Evolutionary conservation across 2,888 invertebrate species (phyloP).

Genomic region (Acrobasis suavella): DNA sequence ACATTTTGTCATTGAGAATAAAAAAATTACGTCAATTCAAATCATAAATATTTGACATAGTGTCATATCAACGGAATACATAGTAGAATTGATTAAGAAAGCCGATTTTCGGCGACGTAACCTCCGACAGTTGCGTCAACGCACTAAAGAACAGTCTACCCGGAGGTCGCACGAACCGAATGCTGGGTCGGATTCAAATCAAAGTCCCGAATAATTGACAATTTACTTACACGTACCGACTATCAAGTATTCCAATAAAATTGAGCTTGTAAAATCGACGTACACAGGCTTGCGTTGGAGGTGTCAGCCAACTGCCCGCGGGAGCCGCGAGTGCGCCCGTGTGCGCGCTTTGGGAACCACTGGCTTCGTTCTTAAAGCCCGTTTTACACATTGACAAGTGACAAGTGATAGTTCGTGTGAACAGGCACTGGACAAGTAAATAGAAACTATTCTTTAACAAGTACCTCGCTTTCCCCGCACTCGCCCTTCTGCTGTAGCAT

Average conservation of each 20-base stretch:
- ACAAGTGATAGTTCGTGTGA: no score
- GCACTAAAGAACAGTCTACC: constrained; percentile 27
- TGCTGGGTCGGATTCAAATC: constrained; percentile 33
- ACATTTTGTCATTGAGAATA: no score
- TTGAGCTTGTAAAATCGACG: constrained; percentile 79
- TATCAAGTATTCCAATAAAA: constrained; percentile 71
- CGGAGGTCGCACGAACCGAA: constrained; percentile 45
- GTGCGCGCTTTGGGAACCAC: not conserved
- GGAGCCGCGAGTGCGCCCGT: constrained; percentile 44
- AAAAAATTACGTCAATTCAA: no score
- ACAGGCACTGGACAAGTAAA: no score
- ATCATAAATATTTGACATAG: no score
- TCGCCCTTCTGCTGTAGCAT: no score
- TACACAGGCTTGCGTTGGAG: constrained; percentile 53
- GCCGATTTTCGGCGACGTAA: not conserved
- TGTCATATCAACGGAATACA: no score
- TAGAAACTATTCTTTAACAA: no score
- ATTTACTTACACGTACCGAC: constrained; percentile 73
- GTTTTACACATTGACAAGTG: no score
- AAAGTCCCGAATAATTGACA: constrained; percentile 70
- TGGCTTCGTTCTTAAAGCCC: not conserved
- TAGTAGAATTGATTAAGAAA: no score
- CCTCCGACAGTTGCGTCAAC: not conserved
- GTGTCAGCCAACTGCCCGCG: constrained; percentile 47
- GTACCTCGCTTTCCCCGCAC: no score